A percentile compares a stretch with the other conserved stretches of the same genome.
Evolutionary conservation across 23 tunicate genomes (phyloP).

Genomic region (Trididemnum nubilum): DNA sequence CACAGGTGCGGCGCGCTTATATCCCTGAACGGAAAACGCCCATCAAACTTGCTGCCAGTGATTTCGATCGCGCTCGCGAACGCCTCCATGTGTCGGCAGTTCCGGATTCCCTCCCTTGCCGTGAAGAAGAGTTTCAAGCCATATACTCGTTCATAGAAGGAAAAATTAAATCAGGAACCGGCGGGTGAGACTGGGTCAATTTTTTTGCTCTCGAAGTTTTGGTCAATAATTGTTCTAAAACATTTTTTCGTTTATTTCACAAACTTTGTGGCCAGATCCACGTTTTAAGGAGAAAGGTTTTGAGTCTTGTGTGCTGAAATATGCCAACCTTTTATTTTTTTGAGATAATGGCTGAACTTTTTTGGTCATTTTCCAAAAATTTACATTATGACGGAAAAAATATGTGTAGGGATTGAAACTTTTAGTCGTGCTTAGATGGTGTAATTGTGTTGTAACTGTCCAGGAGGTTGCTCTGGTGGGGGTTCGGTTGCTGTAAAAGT

Average conservation of each 20-base stretch:
- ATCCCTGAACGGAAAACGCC: slow-evolving; percentile 63
- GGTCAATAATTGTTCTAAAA: background rate
- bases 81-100: slow-evolving; percentile 83
- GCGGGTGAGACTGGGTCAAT: slow-evolving; percentile 50
- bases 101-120: slow-evolving; percentile 96
- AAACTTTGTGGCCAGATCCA: too few relatives aligned
- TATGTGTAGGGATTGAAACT: too few relatives aligned
- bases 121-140: slow-evolving; percentile 81
- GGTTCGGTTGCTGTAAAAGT: too few relatives aligned
- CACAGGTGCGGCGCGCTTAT: slow-evolving; percentile 45
- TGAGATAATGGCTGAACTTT: too few relatives aligned
- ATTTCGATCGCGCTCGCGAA: slow-evolving; percentile 61
- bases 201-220: background rate
- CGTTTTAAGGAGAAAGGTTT: too few relatives aligned
- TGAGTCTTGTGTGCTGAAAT: too few relatives aligned
- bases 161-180: slow-evolving; percentile 75
- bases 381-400: too few relatives aligned
- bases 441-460: too few relatives aligned
- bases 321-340: too few relatives aligned
- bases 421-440: too few relatives aligned
- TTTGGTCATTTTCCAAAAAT: too few relatives aligned
- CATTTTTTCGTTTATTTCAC: background rate
- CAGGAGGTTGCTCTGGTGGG: too few relatives aligned
- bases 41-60: slow-evolving; percentile 24
- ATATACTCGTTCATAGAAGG: slow-evolving; percentile 88